A percentile compares a stretch with the other conserved stretches of the same genome.
These are phyloP conservation scores for Tolmerus cingulatus DNA, from an alignment of 2,888 invertebrate genomes.

Conservation along the genomic window DNA sequence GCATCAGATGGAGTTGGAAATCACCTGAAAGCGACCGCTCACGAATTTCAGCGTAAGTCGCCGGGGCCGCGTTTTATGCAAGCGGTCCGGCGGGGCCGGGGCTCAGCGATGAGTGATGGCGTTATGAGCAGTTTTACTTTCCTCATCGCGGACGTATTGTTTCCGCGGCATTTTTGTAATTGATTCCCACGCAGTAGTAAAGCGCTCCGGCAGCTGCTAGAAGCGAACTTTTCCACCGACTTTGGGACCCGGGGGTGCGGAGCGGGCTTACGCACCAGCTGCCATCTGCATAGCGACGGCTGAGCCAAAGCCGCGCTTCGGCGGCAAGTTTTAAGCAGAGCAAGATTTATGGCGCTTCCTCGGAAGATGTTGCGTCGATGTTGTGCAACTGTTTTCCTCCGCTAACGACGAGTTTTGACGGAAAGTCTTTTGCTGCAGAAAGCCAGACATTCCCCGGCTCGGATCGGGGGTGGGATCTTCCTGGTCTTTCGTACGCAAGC, in stretches of 20 bases:
- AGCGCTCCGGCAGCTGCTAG: neutral
- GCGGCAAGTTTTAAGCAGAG: neutral
- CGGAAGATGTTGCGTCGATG: neutral
- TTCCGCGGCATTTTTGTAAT: neutral
- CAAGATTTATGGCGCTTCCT: neutral
- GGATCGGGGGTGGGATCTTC: neutral
- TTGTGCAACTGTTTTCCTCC: neutral
- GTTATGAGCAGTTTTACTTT: neutral
- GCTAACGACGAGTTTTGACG: neutral
- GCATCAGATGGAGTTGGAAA: neutral
- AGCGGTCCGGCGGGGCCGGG: neutral
- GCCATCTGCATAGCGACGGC: neutral
- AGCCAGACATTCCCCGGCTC: neutral
- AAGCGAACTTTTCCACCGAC: neutral
- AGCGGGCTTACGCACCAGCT: neutral
- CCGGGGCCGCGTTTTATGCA: neutral
- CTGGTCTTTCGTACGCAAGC: neutral
- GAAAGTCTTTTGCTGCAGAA: neutral
- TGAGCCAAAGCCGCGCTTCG: neutral
- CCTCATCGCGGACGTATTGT: neutral
- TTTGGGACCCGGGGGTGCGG: neutral
- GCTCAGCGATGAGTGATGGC: neutral
- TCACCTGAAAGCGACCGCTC: neutral
- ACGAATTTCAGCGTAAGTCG: neutral
- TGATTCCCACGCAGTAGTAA: constrained; percentile 30